phyloP scores from a whole-genome alignment of 2,797 vertebrate species.

The Gymnothorax reevesii region DNA sequence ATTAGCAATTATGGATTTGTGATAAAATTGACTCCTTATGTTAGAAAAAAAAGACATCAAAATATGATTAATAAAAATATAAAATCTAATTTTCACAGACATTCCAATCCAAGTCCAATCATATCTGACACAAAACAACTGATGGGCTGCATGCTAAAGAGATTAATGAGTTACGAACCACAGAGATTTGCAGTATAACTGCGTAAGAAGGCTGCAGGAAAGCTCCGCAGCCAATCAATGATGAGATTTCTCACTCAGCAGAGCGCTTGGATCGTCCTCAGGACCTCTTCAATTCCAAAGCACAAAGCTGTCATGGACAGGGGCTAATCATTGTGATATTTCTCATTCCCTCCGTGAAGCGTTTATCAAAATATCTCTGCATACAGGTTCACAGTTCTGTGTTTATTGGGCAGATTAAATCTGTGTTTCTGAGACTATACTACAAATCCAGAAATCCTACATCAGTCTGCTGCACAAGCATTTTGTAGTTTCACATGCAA shows the following conservation, averaged over 20 bases:
- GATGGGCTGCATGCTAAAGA: conserved; percentile 43
- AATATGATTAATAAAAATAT: too few species aligned
- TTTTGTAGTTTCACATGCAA: not conserved
- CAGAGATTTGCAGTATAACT: conserved; percentile 47
- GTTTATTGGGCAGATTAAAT: not conserved
- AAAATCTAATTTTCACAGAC: too few species aligned
- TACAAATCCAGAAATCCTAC: not conserved
- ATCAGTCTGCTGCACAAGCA: not conserved
- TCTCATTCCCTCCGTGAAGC: not conserved
- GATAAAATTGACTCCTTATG: too few species aligned
- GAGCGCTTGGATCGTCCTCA: conserved; percentile 24
- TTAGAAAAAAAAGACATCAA: too few species aligned
- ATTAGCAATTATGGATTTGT: too few species aligned
- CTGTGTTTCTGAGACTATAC: not conserved
- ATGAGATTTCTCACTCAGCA: conserved; percentile 42
- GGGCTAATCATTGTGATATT: conserved; percentile 26
- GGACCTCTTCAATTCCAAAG: conserved; percentile 24
- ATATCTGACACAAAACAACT: not conserved
- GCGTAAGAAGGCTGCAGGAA: conserved; percentile 32
- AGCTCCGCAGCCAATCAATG: conserved; percentile 55
- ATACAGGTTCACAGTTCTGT: not conserved
- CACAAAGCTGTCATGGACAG: conserved; percentile 7
- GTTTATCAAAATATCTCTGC: not conserved
- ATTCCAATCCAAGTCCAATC: not conserved
- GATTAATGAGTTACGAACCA: conserved; percentile 42